Conservation (phyloP, 92 coral and sea anemone genomes). For the Paragorgia papillata region DNA sequence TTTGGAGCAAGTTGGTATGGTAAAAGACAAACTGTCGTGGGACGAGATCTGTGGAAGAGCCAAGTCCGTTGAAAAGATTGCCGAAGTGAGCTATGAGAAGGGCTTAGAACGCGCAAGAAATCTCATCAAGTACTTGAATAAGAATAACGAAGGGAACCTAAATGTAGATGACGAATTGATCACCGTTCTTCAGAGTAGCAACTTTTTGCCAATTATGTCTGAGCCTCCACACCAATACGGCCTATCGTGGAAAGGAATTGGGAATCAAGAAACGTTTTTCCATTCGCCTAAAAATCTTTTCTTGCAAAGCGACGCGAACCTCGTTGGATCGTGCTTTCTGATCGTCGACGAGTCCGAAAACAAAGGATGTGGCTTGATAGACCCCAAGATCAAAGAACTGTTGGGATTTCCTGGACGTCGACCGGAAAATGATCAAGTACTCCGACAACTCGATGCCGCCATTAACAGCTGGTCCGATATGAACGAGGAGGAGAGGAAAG, state of each 20-base stretch:
- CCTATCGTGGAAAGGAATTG: constrained; percentile 52
- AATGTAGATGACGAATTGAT: no score
- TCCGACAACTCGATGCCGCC: constrained; percentile 57
- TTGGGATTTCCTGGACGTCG: constrained; percentile 52
- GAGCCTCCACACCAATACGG: no score
- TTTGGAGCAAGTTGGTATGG: constrained; percentile 69
- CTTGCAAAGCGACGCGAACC: constrained; percentile 44
- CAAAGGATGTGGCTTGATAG: constrained; percentile 66
- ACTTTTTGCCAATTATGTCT: no score
- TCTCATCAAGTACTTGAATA: no score
- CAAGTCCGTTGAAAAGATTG: no score
- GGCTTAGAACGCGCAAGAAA: no score
- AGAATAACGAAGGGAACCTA: no score
- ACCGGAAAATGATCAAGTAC: constrained; percentile 57
- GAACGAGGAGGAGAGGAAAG: constrained; percentile 52
- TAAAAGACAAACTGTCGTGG: constrained; percentile 63
- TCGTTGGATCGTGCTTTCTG: constrained; percentile 60
- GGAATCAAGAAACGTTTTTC: constrained; percentile 32
- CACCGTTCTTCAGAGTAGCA: no score
- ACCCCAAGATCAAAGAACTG: constrained; percentile 41
- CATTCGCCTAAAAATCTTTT: constrained; percentile 64
- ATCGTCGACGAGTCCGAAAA: constrained; percentile 66
- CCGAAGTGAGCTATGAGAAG: no score
- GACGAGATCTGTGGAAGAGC: constrained; percentile 64
- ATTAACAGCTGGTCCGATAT: constrained; percentile 56